Evolutionary conservation across 2,113 vertebrate species (phyloP).

Genomic region (Neolamprologus falcicula): DNA sequence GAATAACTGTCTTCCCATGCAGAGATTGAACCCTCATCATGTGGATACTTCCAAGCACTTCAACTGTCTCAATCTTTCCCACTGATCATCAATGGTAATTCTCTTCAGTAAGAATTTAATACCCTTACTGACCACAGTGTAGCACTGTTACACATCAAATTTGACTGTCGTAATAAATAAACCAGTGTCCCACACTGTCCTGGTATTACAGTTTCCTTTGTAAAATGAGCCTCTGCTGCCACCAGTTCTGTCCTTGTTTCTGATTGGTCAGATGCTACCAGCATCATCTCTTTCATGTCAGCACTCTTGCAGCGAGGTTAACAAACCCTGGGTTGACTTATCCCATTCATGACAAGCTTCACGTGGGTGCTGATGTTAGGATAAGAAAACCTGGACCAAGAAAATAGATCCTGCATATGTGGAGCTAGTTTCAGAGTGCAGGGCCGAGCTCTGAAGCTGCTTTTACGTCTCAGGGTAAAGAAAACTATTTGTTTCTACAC

Average conservation of each 20-base stretch:
- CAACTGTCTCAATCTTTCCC: not conserved
- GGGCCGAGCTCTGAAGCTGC: not conserved
- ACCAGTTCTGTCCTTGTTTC: not conserved
- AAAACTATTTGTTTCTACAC: not conserved
- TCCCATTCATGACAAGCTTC: not conserved
- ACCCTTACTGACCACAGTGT: not conserved
- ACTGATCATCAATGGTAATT: not conserved
- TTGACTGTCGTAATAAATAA: not conserved
- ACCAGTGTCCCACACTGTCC: not conserved
- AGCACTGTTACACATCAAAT: not conserved
- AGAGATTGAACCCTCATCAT: not conserved
- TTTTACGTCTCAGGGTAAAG: not conserved
- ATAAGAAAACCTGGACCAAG: not conserved
- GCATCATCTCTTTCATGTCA: not conserved
- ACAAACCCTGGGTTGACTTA: not conserved
- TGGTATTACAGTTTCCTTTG: not conserved
- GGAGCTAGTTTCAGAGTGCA: not conserved
- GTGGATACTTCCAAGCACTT: not conserved
- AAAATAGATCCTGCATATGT: not conserved
- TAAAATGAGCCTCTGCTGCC: not conserved
- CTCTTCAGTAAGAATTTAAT: not conserved
- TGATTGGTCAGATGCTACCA: not conserved
- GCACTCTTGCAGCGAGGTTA: not conserved
- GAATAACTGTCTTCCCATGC: not conserved
- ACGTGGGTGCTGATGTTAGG: not conserved